These are phyloP conservation scores for Drosophila nebulosa DNA, from an alignment of 1,140 invertebrate genomes.

Conservation along the genomic window DNA sequence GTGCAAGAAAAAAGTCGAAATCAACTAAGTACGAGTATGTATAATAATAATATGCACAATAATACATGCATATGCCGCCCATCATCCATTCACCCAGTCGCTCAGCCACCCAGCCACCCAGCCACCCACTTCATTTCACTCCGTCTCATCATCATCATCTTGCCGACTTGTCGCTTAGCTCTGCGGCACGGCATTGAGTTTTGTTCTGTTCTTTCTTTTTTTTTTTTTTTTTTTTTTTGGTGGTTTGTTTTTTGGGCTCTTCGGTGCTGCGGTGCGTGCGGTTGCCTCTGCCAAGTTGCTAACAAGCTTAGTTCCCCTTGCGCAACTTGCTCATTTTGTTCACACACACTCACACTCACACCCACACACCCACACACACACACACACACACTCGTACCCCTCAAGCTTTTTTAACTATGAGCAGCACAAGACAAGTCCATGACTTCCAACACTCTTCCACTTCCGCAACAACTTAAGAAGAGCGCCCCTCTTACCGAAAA, in stretches of 20 bases:
- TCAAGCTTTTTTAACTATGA: not conserved
- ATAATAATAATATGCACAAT: slow-evolving; percentile 75
- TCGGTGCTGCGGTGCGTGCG: slow-evolving; percentile 43
- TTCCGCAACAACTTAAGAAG: not conserved
- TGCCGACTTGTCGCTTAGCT: not conserved
- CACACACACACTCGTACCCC: not conserved
- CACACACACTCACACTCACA: not conserved
- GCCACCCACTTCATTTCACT: too few relatives aligned
- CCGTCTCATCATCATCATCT: not conserved
- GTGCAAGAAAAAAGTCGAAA: slow-evolving; percentile 8
- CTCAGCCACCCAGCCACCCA: too few relatives aligned
- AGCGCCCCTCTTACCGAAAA: not conserved
- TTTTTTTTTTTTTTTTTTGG: not conserved
- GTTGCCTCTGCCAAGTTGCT: slow-evolving; percentile 64
- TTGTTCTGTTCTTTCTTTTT: not conserved
- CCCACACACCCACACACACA: slow-evolving; percentile 12
- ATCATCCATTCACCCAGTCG: slow-evolving; percentile 31
- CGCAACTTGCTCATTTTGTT: slow-evolving; percentile 48
- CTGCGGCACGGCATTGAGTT: not conserved
- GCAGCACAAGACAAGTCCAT: not conserved
- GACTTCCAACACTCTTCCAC: slow-evolving; percentile 2
- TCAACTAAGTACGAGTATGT: slow-evolving; percentile 64
- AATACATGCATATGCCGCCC: slow-evolving; percentile 46
- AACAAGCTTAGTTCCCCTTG: slow-evolving; percentile 70
- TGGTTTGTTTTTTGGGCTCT: not conserved